These are phyloP conservation scores for Rhamnusium bicolor DNA, from an alignment of 2,888 invertebrate genomes.

Conservation along the genomic window DNA sequence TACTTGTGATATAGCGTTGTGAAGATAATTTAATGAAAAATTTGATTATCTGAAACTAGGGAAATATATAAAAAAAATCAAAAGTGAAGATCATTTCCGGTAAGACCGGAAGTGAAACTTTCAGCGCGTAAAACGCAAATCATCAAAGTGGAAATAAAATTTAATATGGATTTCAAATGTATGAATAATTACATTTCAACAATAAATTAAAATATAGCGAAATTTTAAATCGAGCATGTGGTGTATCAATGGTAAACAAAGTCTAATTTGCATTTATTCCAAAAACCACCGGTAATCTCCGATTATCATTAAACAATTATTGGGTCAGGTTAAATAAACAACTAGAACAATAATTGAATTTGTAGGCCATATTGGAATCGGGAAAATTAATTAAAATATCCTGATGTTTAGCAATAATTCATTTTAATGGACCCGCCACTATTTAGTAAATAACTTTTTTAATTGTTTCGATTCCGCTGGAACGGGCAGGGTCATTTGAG, in stretches of 20 bases:
- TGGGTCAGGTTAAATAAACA: conserved; percentile 46
- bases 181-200: not conserved
- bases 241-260: conserved; percentile 34
- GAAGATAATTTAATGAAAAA: no score
- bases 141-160: not conserved
- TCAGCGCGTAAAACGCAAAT: no score
- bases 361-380: conserved; percentile 12
- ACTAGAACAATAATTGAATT: conserved; percentile 46
- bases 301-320: conserved; percentile 51
- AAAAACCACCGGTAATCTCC: conserved; percentile 45
- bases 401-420: conserved; percentile 30
- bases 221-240: conserved; percentile 38
- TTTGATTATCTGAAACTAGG: no score
- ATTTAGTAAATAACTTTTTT: conserved; percentile 27
- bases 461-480: conserved; percentile 16
- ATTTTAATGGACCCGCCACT: conserved; percentile 14
- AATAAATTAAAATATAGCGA: not conserved
- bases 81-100: no score
- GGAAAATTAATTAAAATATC: conserved; percentile 29
- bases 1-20: no score
- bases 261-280: conserved; percentile 48
- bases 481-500: conserved; percentile 18
- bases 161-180: not conserved
- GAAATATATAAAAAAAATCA: no score
- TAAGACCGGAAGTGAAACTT: no score